Base-by-base conservation (phyloP, 1,140 invertebrate genomes). In the Tetramorium simillimum region DNA sequence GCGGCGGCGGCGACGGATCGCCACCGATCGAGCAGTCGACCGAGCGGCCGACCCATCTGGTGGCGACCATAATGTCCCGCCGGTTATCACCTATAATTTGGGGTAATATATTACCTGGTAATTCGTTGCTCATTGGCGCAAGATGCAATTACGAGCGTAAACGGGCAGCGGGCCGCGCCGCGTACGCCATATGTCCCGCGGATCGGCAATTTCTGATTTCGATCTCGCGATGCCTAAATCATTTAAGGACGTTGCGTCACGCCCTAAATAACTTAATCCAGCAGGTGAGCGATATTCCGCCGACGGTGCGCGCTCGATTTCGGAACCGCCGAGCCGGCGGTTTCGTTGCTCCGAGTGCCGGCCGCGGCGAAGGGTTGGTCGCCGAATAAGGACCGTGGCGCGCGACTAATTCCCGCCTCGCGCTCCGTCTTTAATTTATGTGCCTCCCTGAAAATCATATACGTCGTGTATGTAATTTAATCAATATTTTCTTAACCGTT, bases 91-190 rank as follows among this genome's bases (percentile, higher is more conserved):
- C 94, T 94, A 95, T 95, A 95, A 95, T 95, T 95, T 95, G 88
- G 91, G 93, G 94, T 95, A 95, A 95, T 95, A 95, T 95, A 95
- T 95, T 95, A 95, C 93, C 93, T 92, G 91, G 92, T 94, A 94
- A 94, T 95, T 95, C 94, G 91, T 93, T 93, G 91, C 91, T 93
- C 94, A 94, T 93, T 93, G 93, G 92, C 92, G 93, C 93, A 94
- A 94, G 94, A 94, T 93, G 93, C 92, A 94, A 95, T 95, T 95
- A 95, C 92, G 89, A 95, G 85, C 86, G 60, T 86, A 88, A 84
- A 88, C 69, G 63, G 70, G 78, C 85, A 76, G 75, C 86, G 60
- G 18, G 63, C 73, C 65, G 82, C 24, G 87, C 86, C 87, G 86
- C 94, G 89, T 94, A 86, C 76, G 89, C 94, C 94, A 95, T 94